Conservation (phyloP, 2,797 vertebrate genomes). For the Gallinago nigripennis region DNA sequence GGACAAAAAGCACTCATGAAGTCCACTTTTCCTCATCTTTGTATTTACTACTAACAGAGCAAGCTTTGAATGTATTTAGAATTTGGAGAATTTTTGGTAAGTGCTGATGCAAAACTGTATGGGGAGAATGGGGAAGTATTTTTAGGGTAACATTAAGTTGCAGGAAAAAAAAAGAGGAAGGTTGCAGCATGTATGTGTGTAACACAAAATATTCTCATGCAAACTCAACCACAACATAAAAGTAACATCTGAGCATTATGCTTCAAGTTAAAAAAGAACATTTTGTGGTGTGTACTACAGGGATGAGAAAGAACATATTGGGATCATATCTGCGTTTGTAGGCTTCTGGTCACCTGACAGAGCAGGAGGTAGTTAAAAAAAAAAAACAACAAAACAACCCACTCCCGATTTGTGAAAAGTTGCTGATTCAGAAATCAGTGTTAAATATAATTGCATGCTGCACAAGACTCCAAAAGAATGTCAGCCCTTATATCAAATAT, state of each 20-base stretch:
- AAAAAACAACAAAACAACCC: not conserved
- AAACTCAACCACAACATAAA: not conserved
- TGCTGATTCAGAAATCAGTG: not conserved
- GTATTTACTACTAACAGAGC: not conserved
- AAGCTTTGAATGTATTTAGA: not conserved
- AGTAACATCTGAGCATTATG: not conserved
- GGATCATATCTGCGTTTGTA: not conserved
- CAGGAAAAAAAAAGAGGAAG: not conserved
- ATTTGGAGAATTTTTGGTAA: not conserved
- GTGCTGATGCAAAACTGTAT: not conserved
- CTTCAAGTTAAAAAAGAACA: not conserved
- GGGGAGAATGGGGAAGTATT: not conserved
- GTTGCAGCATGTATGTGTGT: not conserved
- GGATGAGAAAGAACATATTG: not conserved
- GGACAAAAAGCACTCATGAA: not conserved
- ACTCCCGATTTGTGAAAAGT: not conserved
- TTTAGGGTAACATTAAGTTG: not conserved
- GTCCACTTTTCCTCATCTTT: not conserved
- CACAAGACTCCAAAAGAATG: conserved; percentile 71
- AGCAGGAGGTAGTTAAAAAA: not conserved
- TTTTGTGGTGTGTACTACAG: not conserved
- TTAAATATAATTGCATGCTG: not conserved
- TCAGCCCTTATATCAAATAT: conserved; percentile 81
- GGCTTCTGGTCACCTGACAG: not conserved
- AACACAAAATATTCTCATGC: not conserved